phyloP scores from a whole-genome alignment of 2,797 vertebrate genomes.

The Gorsachius magnificus region DNA sequence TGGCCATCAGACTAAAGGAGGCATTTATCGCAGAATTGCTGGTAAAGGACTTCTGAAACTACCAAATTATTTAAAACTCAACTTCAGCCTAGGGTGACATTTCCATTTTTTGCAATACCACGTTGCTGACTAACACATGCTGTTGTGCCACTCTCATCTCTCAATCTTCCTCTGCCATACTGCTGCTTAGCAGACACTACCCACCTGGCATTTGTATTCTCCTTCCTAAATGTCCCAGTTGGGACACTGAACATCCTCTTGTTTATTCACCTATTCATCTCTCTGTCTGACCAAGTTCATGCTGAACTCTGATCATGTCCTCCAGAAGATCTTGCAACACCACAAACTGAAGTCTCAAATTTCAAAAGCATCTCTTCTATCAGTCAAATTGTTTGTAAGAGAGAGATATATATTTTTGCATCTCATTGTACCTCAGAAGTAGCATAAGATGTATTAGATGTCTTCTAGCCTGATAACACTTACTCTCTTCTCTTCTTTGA shows the following conservation, averaged over 20 bases:
- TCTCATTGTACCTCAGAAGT: neutral
- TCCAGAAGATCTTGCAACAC: neutral
- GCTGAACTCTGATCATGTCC: neutral
- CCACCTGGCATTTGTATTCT: neutral
- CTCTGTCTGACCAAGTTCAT: neutral
- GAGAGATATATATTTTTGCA: neutral
- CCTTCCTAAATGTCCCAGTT: neutral
- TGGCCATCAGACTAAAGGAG: neutral
- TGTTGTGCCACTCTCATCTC: neutral
- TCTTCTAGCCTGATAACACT: neutral
- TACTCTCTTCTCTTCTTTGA: neutral
- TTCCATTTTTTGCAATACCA: neutral
- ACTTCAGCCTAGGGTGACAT: neutral
- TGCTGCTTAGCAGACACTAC: neutral
- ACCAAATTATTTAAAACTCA: neutral
- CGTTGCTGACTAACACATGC: neutral
- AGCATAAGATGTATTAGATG: neutral
- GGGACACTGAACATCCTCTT: neutral
- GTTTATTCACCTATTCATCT: neutral
- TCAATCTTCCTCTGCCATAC: neutral
- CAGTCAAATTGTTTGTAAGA: slow-evolving; percentile 3
- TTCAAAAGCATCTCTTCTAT: slow-evolving; percentile 12
- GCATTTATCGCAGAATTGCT: neutral
- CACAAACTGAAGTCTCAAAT: neutral
- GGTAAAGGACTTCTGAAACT: neutral